Evolutionary conservation across 2,888 invertebrate species (phyloP), one percentile per base, ranked within the genome.

Genomic region (Macaria liturata): DNA sequence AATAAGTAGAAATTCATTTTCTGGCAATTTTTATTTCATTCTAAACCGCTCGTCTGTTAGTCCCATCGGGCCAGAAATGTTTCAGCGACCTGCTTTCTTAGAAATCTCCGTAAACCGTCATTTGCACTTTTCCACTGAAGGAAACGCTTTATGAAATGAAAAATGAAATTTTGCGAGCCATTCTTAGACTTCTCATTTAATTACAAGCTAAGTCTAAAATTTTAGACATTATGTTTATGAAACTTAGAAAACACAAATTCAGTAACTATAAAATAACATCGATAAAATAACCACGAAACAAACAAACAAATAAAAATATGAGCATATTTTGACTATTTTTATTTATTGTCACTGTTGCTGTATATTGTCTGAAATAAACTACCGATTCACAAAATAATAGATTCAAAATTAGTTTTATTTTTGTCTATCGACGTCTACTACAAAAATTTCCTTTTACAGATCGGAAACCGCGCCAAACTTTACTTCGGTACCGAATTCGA

Each of bases 91-190:
- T 72, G 69, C 55, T 74, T 76, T 71, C 76, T 70, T 62, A 66
- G 82, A 83, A 84, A 85, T 86, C 84, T 84, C 78, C 64, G 72
- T 76, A 77, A 76, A 76, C 76, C 83, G 88, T 88, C 89, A 88
- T 86, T 88, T 84, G 86, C 88, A 88, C 86, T 86, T 86, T 85
- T 81, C 81, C 72, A 72, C 75, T 76, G 78, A 84, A 61, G 60
- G 86, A 86, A 85, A 83, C 81, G 83, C 76, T 72, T 71, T 60
- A 70, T 66, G 70, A 74, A 80, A 87, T 88, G 88, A 89, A 86
- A 88, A 88, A 89, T 89, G 84, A 86, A 88, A 84, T 88, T 81
- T 86, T 84, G 83, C 67, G 70, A 74, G 65, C 83, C 84, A 80
- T 69, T 75, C 69, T 61, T 65, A 59, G 63, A 62, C 58, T 60